Evolutionary conservation across 2,797 vertebrate genomes (phyloP).

Genomic region (Poecilia velifera): DNA sequence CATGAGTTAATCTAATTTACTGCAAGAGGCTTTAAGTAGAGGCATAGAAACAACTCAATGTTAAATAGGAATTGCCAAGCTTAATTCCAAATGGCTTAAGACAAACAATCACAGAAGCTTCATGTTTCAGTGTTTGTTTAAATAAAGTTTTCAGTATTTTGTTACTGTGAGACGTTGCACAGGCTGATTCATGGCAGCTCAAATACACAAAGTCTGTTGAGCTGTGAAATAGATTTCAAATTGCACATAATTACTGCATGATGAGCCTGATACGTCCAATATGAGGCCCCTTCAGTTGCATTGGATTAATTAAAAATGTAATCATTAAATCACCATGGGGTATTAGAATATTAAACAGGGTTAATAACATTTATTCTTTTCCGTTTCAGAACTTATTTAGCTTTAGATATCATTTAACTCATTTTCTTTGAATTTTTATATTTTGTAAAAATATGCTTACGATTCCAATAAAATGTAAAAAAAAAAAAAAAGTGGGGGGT

Average conservation of each 20-base stretch:
- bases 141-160: neutral
- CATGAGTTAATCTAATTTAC: neutral
- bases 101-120: neutral
- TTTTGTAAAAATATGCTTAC: neutral
- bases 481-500: no score
- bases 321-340: slow-evolving; percentile 67
- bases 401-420: neutral
- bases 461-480: neutral
- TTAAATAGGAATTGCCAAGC: neutral
- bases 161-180: neutral
- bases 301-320: slow-evolving; percentile 76
- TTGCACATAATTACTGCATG: slow-evolving; percentile 76
- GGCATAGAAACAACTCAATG: neutral
- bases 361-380: slow-evolving; percentile 43
- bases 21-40: neutral
- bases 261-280: slow-evolving; percentile 70
- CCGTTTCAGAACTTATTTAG: neutral
- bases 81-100: neutral
- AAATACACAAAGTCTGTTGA: slow-evolving; percentile 62
- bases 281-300: slow-evolving; percentile 65
- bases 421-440: neutral
- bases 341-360: slow-evolving; percentile 58
- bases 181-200: neutral
- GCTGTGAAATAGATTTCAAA: slow-evolving; percentile 83
- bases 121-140: neutral